Conservation (phyloP, 2,888 invertebrate species). For the Camponotus fellah region DNA sequence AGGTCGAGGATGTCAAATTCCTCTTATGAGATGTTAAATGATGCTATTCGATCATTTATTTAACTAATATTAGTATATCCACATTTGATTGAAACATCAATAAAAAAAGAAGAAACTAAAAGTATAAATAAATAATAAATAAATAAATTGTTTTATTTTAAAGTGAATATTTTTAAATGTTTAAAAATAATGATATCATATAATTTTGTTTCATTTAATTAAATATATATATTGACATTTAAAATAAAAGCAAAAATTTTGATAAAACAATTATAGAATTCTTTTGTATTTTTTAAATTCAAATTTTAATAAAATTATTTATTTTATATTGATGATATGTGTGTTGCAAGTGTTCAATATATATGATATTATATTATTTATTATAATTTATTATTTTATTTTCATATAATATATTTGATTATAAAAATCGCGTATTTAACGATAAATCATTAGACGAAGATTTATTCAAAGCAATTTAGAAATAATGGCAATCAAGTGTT, state of each 20-base stretch:
- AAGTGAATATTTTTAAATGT: not conserved
- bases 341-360: not conserved
- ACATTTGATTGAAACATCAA: not conserved
- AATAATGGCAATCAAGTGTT: constrained; percentile 15
- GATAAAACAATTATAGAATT: constrained; percentile 17
- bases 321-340: not conserved
- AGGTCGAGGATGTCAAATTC: constrained; percentile 42
- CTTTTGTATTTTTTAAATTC: not conserved
- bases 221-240: not conserved
- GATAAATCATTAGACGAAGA: not conserved
- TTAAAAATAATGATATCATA: not conserved
- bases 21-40: constrained; percentile 34
- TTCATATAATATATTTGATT: not conserved
- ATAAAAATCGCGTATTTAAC: not conserved
- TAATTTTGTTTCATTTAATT: not conserved
- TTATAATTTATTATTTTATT: not conserved
- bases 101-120: not conserved
- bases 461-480: not conserved
- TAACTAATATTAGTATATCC: not conserved
- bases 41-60: not conserved
- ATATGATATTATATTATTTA: not conserved
- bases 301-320: not conserved
- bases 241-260: not conserved
- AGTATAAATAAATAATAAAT: no score
- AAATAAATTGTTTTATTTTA: not conserved